Conservation (phyloP, 2,113 vertebrate genomes). For the Synchiropus splendidus region DNA sequence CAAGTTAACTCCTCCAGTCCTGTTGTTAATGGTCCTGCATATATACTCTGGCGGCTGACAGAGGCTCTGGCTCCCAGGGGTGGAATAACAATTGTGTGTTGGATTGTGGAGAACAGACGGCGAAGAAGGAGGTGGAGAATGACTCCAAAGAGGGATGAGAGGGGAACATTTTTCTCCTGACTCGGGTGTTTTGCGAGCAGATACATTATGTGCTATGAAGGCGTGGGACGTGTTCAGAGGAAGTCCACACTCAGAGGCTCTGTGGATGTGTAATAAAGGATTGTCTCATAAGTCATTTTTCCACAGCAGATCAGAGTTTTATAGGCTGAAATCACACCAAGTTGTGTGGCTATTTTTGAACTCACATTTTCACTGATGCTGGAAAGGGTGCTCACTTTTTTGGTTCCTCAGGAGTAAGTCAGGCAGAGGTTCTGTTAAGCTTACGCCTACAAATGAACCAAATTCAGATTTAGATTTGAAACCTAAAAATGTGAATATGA, state of each 20-base stretch:
- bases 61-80: constrained; percentile 23
- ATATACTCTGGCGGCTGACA: constrained; percentile 50
- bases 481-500: too few species aligned
- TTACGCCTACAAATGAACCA: too few species aligned
- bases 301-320: not conserved
- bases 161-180: not conserved
- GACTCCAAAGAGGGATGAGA: not conserved
- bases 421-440: too few species aligned
- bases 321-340: too few species aligned
- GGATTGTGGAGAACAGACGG: constrained; percentile 5
- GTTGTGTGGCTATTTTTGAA: too few species aligned
- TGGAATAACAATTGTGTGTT: constrained; percentile 35
- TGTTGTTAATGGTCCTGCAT: constrained; percentile 62
- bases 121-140: constrained; percentile 2
- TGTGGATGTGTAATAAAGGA: not conserved
- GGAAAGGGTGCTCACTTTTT: too few species aligned
- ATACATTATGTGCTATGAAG: not conserved
- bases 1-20: constrained; percentile 64
- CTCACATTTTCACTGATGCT: too few species aligned
- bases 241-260: not conserved
- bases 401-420: too few species aligned
- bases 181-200: constrained; percentile 9
- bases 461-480: too few species aligned
- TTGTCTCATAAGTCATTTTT: constrained; percentile 3
- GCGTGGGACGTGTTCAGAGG: not conserved